A percentile compares a stretch with the other conserved stretches of the same genome.
These are phyloP conservation scores for Lypha dubia DNA, from an alignment of 2,888 invertebrate species.

Conservation along the genomic window DNA sequence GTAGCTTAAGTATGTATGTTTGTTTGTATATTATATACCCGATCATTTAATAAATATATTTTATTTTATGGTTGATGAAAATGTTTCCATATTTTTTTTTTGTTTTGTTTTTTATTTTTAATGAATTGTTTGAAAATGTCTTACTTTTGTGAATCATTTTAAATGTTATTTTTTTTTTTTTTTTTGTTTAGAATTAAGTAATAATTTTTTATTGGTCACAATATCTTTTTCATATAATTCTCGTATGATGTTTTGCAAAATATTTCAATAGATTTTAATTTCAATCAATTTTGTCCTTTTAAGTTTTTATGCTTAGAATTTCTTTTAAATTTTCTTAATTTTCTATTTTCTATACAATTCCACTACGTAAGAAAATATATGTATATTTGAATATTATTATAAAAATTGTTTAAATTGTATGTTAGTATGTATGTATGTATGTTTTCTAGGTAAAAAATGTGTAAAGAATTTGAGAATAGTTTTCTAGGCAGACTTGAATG, in stretches of 20 bases:
- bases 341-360: constrained; percentile 46
- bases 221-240: constrained; percentile 47
- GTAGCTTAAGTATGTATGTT: constrained; percentile 26
- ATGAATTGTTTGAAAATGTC: constrained; percentile 46
- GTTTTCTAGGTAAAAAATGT: constrained; percentile 36
- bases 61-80: constrained; percentile 35
- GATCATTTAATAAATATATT: constrained; percentile 34
- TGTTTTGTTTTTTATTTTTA: too few species aligned
- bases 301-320: constrained; percentile 19
- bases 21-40: constrained; percentile 41
- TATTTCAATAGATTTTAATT: constrained; percentile 14
- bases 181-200: constrained; percentile 69
- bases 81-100: constrained; percentile 22
- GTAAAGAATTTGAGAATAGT: constrained; percentile 25
- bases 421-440: too few species aligned
- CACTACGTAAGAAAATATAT: constrained; percentile 45
- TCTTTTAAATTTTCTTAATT: constrained; percentile 10
- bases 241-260: constrained; percentile 5
- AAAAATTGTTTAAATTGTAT: constrained; percentile 36
- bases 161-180: constrained; percentile 46
- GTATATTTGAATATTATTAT: constrained; percentile 39
- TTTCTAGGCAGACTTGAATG: constrained; percentile 14
- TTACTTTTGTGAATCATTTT: constrained; percentile 17
- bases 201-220: constrained; percentile 67
- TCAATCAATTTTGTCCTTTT: not conserved